These are phyloP conservation scores for Acleris emargana DNA, from an alignment of 2,888 invertebrate genomes.

Conservation along the genomic window DNA sequence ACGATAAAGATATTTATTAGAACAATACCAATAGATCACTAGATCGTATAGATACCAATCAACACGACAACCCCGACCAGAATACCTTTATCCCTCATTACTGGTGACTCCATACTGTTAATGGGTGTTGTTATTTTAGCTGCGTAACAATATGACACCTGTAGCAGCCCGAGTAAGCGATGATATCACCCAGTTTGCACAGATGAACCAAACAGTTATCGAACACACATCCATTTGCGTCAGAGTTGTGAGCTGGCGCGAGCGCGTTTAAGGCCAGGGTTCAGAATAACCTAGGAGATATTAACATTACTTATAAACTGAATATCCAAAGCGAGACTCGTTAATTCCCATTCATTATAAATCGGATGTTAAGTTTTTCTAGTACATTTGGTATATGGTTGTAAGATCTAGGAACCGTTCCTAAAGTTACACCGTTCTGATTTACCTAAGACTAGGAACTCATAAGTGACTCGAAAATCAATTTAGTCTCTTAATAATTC, in stretches of 20 bases:
- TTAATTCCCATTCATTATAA: no score
- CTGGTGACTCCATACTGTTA: background rate
- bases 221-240: constrained; percentile 60
- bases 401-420: background rate
- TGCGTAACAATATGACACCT: constrained; percentile 41
- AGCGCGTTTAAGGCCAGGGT: constrained; percentile 52
- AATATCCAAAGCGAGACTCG: no score
- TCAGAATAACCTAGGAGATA: constrained; percentile 8
- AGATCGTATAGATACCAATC: constrained; percentile 18
- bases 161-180: constrained; percentile 37
- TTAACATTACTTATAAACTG: no score
- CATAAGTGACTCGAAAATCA: no score
- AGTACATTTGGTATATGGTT: background rate
- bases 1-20: constrained; percentile 9
- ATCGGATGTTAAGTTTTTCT: no score
- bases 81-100: constrained; percentile 1
- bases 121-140: constrained; percentile 33
- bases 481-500: no score
- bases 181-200: constrained; percentile 73
- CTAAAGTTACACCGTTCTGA: no score
- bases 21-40: background rate
- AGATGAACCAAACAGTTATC: constrained; percentile 57
- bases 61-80: constrained; percentile 7
- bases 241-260: constrained; percentile 60
- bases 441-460: no score